Evolutionary conservation across 2,797 vertebrate species (phyloP).

Genomic region (Propithecus perrieri): DNA sequence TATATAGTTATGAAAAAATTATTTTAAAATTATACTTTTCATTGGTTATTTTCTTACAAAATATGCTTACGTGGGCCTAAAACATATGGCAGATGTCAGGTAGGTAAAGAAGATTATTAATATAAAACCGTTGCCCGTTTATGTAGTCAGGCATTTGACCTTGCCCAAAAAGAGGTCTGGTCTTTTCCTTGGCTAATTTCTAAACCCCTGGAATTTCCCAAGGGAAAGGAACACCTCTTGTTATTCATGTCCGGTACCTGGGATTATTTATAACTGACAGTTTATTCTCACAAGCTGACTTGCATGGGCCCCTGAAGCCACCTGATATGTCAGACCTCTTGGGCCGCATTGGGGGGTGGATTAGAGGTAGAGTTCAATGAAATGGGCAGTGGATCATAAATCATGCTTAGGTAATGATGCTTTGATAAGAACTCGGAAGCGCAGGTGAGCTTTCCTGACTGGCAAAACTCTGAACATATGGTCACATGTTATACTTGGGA

Average conservation of each 20-base stretch:
- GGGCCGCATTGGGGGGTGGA: rapidly evolving
- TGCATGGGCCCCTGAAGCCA: not conserved
- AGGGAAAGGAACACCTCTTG: not conserved
- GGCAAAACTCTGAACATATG: not conserved
- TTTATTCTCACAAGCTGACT: not conserved
- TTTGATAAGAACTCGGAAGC: not conserved
- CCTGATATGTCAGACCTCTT: not conserved
- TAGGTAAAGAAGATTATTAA: not conserved
- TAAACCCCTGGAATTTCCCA: not conserved
- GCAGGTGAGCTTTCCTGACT: not conserved
- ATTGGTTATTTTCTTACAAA: not conserved
- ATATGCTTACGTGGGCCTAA: not conserved
- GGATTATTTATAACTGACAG: not conserved
- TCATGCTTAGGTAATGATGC: not conserved
- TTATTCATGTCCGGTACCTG: not conserved
- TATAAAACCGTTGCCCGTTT: not conserved
- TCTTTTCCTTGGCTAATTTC: not conserved
- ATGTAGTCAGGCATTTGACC: not conserved
- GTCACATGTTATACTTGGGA: not conserved
- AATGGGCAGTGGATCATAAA: not conserved
- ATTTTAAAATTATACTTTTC: not conserved
- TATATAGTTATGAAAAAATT: not conserved
- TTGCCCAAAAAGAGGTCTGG: not conserved
- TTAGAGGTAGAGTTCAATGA: not conserved
- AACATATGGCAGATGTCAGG: not conserved